Evolutionary conservation across 1,140 invertebrate genomes (phyloP), one percentile per base, ranked within the genome.

Genomic region (Parapsyche elsis): DNA sequence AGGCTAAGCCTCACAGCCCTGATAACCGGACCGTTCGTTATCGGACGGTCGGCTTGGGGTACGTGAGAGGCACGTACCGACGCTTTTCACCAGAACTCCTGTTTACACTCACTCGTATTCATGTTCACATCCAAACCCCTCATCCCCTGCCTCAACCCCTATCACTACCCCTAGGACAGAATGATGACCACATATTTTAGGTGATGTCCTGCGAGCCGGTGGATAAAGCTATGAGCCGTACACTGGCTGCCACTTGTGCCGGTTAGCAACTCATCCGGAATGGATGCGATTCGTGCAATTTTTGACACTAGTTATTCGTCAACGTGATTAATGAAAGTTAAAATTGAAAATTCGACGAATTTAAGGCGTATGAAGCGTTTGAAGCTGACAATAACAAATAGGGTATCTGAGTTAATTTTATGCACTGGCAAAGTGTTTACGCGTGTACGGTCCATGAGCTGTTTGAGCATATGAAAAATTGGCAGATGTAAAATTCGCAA

Each of bases 21-120:
- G 80, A 81, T 81, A 81, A 81, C 77, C 67, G 59, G 59, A 76
- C 45, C 26, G 7, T 26, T 64, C 64, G 71, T 79, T 81, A 81
- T 79, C 74, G 76, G 71, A 64, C 53, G 64, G 73, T 49, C 49
- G 53, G 67, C 30, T n/a, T 77, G 45, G 14, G 14, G 61, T 26
- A 64, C 61, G 61, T 67, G 49, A 53, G 49, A 5, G 30, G 71
- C 38, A 71, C 26, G 46, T 71, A 45, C 76, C 21, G 46, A 46
- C 70, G 57, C 70, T 71, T 24, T 67, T 30, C 57, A 53, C 24
- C 16, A 14, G 12, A 14, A 10, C 19, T 74, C 24, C 70, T 70
- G 30, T 67, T 64, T 78, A 49, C 53, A 71, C 67, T 77, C 70
- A 53, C 49, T 53, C 16, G 12, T 14, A 53, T 12, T 53, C 49